phyloP scores from a whole-genome alignment of 2,888 invertebrate species.

The Strigamia transsilvanica region DNA sequence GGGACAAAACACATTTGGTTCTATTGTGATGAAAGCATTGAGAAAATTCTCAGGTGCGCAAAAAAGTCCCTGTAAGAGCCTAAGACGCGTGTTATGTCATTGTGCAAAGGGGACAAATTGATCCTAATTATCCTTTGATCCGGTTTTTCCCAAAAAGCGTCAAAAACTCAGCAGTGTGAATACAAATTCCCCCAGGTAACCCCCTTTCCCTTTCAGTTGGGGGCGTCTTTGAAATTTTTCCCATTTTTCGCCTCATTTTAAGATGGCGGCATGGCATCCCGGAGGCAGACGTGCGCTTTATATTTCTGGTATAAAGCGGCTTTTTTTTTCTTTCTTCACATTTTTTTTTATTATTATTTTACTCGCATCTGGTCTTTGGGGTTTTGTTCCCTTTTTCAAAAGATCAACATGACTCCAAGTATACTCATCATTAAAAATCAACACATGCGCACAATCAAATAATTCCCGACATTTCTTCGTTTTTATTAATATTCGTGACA shows the following conservation, averaged over 20 bases:
- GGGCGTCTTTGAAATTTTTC: constrained; percentile 30
- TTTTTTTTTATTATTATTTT: neutral
- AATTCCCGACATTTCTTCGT: neutral
- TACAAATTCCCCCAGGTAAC: constrained; percentile 31
- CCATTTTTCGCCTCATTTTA: constrained; percentile 5
- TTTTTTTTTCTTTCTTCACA: constrained; percentile 27
- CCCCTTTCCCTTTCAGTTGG: constrained; percentile 30
- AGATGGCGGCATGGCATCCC: constrained; percentile 20
- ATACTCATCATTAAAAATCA: constrained; percentile 48
- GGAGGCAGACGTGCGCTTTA: constrained; percentile 32
- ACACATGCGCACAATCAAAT: constrained; percentile 29
- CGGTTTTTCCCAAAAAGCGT: constrained; percentile 43
- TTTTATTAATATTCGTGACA: too few species aligned
- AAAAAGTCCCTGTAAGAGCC: neutral
- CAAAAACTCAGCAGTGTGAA: constrained; percentile 33
- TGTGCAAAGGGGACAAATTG: constrained; percentile 31
- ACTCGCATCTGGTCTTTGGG: constrained; percentile 29
- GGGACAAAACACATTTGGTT: neutral
- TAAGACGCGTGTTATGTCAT: constrained; percentile 23
- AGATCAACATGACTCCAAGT: constrained; percentile 41
- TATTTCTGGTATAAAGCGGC: constrained; percentile 22
- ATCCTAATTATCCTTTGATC: constrained; percentile 43
- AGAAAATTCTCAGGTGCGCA: constrained; percentile 35
- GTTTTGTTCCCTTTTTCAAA: constrained; percentile 45
- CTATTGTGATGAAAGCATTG: neutral